Conservation (phyloP, 2,113 vertebrate genomes). For the Cryptotis parvus region DNA sequence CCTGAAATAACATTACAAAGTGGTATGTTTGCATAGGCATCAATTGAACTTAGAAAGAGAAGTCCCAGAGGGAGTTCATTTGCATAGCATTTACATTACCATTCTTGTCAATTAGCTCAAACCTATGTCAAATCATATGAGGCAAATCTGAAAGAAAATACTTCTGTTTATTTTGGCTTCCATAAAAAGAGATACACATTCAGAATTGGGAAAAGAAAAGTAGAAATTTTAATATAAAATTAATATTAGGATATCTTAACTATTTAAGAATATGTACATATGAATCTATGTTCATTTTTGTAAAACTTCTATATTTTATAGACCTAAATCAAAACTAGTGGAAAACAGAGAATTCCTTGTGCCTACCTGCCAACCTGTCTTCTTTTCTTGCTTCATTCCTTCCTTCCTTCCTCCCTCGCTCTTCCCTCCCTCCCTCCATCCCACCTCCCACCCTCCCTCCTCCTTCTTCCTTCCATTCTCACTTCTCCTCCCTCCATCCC, state of each 20-base stretch:
- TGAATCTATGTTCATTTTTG: neutral
- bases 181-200: neutral
- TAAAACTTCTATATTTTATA: neutral
- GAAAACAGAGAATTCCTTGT: neutral
- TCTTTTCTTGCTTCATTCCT: too few relatives aligned
- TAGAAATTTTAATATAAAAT: neutral
- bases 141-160: constrained; percentile 11
- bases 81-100: constrained; percentile 52
- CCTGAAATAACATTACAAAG: constrained; percentile 60
- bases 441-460: too few relatives aligned
- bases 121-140: constrained; percentile 17
- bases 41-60: constrained; percentile 57
- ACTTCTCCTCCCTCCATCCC: too few relatives aligned
- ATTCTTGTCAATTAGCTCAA: constrained; percentile 59
- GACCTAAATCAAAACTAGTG: neutral
- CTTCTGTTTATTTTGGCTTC: constrained; percentile 1
- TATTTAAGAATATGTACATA: neutral
- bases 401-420: too few relatives aligned
- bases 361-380: too few relatives aligned
- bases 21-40: constrained; percentile 44
- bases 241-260: neutral
- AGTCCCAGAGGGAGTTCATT: constrained; percentile 46
- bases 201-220: neutral
- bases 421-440: too few relatives aligned
- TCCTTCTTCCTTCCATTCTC: too few relatives aligned